Base-by-base conservation (phyloP, 2,797 vertebrate species). In the Apogon hyalosoma region DNA sequence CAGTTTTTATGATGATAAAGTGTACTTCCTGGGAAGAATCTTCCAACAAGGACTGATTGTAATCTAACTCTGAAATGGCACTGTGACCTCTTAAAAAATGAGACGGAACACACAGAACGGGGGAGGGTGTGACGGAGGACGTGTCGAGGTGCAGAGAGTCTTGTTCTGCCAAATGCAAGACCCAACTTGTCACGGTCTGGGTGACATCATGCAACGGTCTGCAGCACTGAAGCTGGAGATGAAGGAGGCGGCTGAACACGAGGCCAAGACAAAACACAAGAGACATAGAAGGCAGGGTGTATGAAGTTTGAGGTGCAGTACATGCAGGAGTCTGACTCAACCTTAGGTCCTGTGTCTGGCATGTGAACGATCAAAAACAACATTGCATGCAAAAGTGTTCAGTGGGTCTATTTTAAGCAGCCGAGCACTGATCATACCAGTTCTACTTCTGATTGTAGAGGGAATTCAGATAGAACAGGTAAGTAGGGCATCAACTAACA, bases 131-230 rank as follows among this genome's bases (percentile, higher is more conserved):
- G 73, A 63, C 11, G 4, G 47, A 16, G 59, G 63, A 72, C 33
- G 61, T 75, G 79, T 24, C 1, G 2, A 73, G 64, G 66, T 62
- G 80, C 73, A 74, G 71, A 11, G 0, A 70, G 69, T 54, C 67
- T 40, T 4, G 63, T 39, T 78, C 67, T 71, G 69, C 77, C 57
- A 39, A 58, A 28, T 41, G 63, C 82, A 13, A 63, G 88, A 62
- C 12, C 21, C 0, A 11, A 75, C 88, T 67, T 62, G 86, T 65
- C 51, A 18, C 18, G 0, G 24, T 14, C 59, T 67, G 40, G 1
- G 4, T 54, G 75, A 86, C 66, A 42, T 85, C 83, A 81, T 14
- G 1, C 40, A 50, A 46, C 39, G 11, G 57, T 62, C 73, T 61
- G 76, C 62, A 60, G 60, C 66, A 1, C 31, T 0, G 33, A 68